Percentiles rank a stretch among this genome's conserved stretches.
Conservation (phyloP, 2,888 invertebrate genomes). For the Piscicola geometra region DNA sequence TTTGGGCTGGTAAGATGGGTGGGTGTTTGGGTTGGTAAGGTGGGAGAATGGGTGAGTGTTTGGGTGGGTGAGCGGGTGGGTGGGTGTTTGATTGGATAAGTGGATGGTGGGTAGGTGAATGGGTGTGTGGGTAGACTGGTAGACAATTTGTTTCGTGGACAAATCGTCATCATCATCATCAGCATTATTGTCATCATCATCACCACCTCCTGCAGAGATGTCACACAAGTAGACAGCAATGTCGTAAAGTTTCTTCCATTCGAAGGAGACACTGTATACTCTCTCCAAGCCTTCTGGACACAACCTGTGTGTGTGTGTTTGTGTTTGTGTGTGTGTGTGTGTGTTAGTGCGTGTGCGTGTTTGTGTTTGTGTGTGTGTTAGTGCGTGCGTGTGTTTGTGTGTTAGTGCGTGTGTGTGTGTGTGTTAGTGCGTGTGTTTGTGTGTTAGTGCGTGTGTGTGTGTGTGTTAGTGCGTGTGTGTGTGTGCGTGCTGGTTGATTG, state of each 20-base stretch:
- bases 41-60: background rate
- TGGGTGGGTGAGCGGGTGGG: too few relatives aligned
- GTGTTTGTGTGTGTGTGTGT: background rate
- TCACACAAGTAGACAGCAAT: slow-evolving; percentile 40
- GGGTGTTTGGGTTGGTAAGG: background rate
- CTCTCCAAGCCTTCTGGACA: slow-evolving; percentile 39
- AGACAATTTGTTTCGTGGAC: too few relatives aligned
- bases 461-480: background rate
- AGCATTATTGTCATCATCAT: too few relatives aligned
- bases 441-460: background rate
- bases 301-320: slow-evolving; percentile 29
- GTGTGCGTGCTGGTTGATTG: background rate
- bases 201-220: slow-evolving; percentile 32
- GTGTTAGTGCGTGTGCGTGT: background rate
- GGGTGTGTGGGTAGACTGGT: too few relatives aligned
- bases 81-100: too few relatives aligned
- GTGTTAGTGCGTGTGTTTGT: background rate
- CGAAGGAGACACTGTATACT: slow-evolving; percentile 38
- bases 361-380: background rate
- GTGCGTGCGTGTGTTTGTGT: background rate
- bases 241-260: slow-evolving; percentile 40
- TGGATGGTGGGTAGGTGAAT: too few relatives aligned
- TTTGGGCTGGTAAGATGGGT: too few relatives aligned
- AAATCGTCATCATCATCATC: too few relatives aligned
- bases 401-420: slow-evolving; percentile 28